These are phyloP conservation scores for Edolisoma coerulescens DNA, from an alignment of 2,113 vertebrate species.

Conservation along the genomic window DNA sequence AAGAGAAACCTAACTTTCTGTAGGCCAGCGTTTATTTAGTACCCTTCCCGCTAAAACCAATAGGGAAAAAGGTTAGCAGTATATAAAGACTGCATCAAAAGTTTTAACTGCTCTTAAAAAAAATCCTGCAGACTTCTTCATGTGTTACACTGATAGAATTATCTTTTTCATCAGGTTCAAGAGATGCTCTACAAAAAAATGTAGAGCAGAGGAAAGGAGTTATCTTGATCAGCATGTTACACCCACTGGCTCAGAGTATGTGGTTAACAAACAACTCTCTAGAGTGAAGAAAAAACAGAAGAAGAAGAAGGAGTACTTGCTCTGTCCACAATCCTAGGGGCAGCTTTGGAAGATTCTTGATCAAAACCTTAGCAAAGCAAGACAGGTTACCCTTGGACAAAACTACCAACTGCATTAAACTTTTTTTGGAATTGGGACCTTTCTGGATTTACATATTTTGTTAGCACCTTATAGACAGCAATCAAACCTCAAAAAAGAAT, in stretches of 20 bases:
- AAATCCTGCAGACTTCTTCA: background rate
- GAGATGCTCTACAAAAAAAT: background rate
- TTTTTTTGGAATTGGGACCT: background rate
- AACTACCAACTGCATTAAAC: background rate
- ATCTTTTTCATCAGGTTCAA: conserved; percentile 18
- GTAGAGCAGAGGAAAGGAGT: conserved; percentile 63
- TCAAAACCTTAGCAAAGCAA: background rate
- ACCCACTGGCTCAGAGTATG: conserved; percentile 29
- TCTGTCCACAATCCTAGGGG: background rate
- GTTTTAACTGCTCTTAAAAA: background rate
- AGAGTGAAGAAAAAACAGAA: background rate
- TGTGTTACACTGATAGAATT: background rate
- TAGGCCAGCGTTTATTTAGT: background rate
- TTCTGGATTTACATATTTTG: background rate
- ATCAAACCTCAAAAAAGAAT: background rate
- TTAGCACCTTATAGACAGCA: background rate
- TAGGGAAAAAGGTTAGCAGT: background rate
- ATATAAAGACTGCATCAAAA: background rate
- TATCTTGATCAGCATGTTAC: conserved; percentile 61
- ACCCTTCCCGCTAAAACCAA: background rate
- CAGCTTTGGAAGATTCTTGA: background rate
- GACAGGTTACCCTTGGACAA: background rate
- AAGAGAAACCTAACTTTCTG: background rate
- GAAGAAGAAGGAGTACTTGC: background rate
- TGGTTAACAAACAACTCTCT: conserved; percentile 54